phyloP scores from a whole-genome alignment of 2,888 invertebrate species.

The Eurytoma californica region DNA sequence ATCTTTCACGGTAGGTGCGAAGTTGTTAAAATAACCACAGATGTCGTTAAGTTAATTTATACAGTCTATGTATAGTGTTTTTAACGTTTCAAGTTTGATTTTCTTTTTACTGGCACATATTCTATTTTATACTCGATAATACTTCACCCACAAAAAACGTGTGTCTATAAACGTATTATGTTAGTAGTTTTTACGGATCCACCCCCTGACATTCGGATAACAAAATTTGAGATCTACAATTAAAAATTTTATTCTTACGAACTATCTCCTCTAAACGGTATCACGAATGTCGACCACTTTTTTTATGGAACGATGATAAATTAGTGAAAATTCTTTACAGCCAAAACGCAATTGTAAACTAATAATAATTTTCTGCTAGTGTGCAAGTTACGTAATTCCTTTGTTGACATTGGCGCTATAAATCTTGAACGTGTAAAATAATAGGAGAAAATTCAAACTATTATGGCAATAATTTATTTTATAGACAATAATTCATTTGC shows the following conservation, averaged over 20 bases:
- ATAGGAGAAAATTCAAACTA: constrained; percentile 32
- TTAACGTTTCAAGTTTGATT: constrained; percentile 54
- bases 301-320: too few relatives aligned
- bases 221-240: not conserved
- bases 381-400: not conserved
- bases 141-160: constrained; percentile 51
- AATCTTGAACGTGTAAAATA: not conserved
- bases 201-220: constrained; percentile 36
- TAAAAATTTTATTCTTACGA: constrained; percentile 14
- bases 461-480: constrained; percentile 39
- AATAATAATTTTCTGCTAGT: too few relatives aligned
- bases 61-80: constrained; percentile 49
- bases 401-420: not conserved
- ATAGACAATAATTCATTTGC: constrained; percentile 44
- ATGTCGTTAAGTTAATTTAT: constrained; percentile 55
- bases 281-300: too few relatives aligned
- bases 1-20: constrained; percentile 53
- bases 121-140: constrained; percentile 55
- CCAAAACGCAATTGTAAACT: too few relatives aligned
- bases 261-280: not conserved
- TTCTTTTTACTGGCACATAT: constrained; percentile 55
- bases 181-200: constrained; percentile 47
- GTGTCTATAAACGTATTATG: constrained; percentile 51
- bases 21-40: constrained; percentile 56
- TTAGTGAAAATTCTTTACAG: too few relatives aligned